Conservation (phyloP, 2,888 invertebrate species). For the Scelioninae gen. 2 region DNA sequence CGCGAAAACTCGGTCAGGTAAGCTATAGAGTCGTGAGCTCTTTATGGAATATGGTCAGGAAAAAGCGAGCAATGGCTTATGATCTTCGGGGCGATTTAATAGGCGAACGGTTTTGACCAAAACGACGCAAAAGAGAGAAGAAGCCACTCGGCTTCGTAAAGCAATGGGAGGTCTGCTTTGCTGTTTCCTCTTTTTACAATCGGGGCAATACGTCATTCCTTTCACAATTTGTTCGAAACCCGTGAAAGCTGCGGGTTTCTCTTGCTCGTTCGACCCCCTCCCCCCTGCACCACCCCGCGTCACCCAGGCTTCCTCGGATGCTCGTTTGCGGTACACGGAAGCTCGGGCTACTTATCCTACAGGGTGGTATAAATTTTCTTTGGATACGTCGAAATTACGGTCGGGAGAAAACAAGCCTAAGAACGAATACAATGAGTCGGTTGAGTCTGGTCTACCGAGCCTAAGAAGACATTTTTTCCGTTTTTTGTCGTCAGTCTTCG, state of each 20-base stretch:
- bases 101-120: conserved; percentile 68
- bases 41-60: conserved; percentile 40
- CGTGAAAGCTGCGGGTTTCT: conserved; percentile 68
- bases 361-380: conserved; percentile 66
- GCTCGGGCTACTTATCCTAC: conserved; percentile 69
- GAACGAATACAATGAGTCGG: conserved; percentile 30
- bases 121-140: conserved; percentile 62
- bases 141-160: conserved; percentile 57
- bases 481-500: conserved; percentile 31
- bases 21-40: conserved; percentile 46
- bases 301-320: conserved; percentile 50
- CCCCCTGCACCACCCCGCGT: conserved; percentile 23
- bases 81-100: conserved; percentile 67
- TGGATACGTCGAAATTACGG: conserved; percentile 58
- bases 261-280: neutral
- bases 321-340: conserved; percentile 64
- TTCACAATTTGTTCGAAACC: conserved; percentile 71
- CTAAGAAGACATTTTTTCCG: conserved; percentile 14
- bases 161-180: conserved; percentile 68
- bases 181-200: conserved; percentile 64
- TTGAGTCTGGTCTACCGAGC: conserved; percentile 38
- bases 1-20: conserved; percentile 46
- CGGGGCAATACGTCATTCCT: conserved; percentile 71
- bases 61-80: conserved; percentile 60
- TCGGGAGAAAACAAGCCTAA: conserved; percentile 16